Evolutionary conservation across 2,113 vertebrate species (phyloP), one percentile per base, ranked within the genome.

Genomic region (Phylloscopus whistleri): DNA sequence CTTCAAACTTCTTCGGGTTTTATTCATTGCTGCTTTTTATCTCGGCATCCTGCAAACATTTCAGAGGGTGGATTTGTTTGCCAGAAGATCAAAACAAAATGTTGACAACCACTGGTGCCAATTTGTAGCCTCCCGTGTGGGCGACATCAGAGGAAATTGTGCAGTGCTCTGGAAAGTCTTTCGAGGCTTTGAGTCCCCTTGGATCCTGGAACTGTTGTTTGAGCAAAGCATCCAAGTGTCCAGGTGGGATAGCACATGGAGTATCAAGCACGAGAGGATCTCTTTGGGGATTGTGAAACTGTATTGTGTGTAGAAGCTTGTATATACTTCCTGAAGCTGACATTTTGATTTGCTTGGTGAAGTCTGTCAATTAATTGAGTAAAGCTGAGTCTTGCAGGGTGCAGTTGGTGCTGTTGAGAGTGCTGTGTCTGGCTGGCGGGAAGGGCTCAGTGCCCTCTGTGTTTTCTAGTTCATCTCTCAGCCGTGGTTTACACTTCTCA

Each of bases 61-160:
- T 92, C 90, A 84, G 92, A 78, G 95, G 89, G 77, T 86, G 94
- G 94, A 84, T 97, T 97, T 96, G 79, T 96, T 96, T 96, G 88
- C 92, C 8, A 23, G 28, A 76, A 94, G 76, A 94, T 96, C 83
- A 90, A 94, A 96, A 94, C 85, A 88, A 82, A 92, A 82, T 89
- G 64, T 80, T 95, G 92, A 95, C 86, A 68, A 28, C 53, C 92
- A 15, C 60, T 82, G 66, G 79, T 96, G 92, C 92, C 80, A 95
- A 49, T 89, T 90, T 93, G 72, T 93, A 88, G 76, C 64, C 72
- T 86, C 63, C 63, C 44, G 1, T 46, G 88, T 93, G 90, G 86
- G 94, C 1, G 60, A 59, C 46, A 73, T 87, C 73, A 76, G 93
- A 92, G 62, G 52, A 53, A 17, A 68, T 75, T 37, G 43, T 84